phyloP scores from a whole-genome alignment of 2,113 vertebrate genomes.

The Mixornis gularis region DNA sequence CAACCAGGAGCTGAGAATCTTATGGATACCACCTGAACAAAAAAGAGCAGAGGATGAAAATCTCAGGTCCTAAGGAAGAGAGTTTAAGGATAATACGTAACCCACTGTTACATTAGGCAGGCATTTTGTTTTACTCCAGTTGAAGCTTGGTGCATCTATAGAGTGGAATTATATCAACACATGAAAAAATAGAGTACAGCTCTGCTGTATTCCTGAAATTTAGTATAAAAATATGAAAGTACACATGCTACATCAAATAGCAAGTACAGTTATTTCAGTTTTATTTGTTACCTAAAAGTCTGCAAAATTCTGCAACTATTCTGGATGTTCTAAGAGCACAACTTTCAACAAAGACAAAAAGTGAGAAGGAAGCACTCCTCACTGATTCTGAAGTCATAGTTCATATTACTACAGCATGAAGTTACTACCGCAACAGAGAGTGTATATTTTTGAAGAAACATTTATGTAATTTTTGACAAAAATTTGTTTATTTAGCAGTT shows the following conservation, averaged over 20 bases:
- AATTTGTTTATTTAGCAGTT: not conserved
- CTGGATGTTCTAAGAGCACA: not conserved
- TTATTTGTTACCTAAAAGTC: not conserved
- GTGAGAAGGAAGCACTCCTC: not conserved
- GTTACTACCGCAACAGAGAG: not conserved
- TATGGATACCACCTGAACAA: not conserved
- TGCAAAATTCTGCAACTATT: not conserved
- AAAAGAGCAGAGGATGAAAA: not conserved
- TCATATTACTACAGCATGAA: not conserved
- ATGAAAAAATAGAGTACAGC: not conserved
- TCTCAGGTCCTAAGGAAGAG: not conserved
- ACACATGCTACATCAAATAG: not conserved
- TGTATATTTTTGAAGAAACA: not conserved
- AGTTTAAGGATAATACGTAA: not conserved
- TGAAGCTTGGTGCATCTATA: not conserved
- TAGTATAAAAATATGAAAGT: not conserved
- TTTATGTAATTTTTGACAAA: not conserved
- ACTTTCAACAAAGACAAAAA: not conserved
- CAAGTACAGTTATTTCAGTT: not conserved
- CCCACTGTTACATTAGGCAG: rapidly evolving
- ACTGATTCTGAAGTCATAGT: not conserved
- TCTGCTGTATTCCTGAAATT: not conserved
- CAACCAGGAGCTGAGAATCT: not conserved
- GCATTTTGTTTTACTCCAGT: not conserved
- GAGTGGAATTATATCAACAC: not conserved